Percentiles rank a stretch among this genome's conserved stretches.
Conservation (phyloP, 2,888 invertebrate genomes). For the Poecilus cupreus region DNA sequence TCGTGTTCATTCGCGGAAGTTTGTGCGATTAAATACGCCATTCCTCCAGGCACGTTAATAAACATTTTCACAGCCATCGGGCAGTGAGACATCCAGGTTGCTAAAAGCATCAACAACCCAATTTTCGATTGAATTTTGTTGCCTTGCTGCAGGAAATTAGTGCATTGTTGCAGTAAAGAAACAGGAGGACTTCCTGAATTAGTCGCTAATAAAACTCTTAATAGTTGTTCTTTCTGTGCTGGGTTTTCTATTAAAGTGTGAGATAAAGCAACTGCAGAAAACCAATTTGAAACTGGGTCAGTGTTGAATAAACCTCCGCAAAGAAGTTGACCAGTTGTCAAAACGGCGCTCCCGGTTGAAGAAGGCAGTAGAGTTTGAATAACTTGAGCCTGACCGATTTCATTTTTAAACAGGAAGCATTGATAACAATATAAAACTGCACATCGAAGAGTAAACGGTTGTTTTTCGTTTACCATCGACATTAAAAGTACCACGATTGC, state of each 20-base stretch:
- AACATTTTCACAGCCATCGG: constrained; percentile 88
- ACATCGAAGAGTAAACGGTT: constrained; percentile 90
- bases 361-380: constrained; percentile 95
- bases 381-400: constrained; percentile 89
- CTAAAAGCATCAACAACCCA: constrained; percentile 92
- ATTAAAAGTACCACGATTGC: constrained; percentile 95
- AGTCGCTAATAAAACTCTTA: constrained; percentile 92
- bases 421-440: constrained; percentile 98
- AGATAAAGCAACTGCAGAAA: constrained; percentile 92
- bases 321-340: constrained; percentile 90
- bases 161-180: constrained; percentile 92
- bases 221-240: constrained; percentile 90
- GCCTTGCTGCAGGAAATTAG: constrained; percentile 87
- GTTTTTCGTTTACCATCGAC: constrained; percentile 99
- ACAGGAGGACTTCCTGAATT: constrained; percentile 89
- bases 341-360: constrained; percentile 81
- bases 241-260: constrained; percentile 92
- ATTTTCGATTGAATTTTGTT: constrained; percentile 88
- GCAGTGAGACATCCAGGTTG: constrained; percentile 92
- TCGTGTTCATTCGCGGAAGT: constrained; percentile 90
- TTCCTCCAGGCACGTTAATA: constrained; percentile 85
- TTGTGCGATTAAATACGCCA: constrained; percentile 90
- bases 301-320: constrained; percentile 94
- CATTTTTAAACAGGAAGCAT: constrained; percentile 95
- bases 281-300: constrained; percentile 95